Evolutionary conservation across 2,113 vertebrate genomes (phyloP), one percentile per base, ranked within the genome.

Genomic region (Podiceps cristatus): DNA sequence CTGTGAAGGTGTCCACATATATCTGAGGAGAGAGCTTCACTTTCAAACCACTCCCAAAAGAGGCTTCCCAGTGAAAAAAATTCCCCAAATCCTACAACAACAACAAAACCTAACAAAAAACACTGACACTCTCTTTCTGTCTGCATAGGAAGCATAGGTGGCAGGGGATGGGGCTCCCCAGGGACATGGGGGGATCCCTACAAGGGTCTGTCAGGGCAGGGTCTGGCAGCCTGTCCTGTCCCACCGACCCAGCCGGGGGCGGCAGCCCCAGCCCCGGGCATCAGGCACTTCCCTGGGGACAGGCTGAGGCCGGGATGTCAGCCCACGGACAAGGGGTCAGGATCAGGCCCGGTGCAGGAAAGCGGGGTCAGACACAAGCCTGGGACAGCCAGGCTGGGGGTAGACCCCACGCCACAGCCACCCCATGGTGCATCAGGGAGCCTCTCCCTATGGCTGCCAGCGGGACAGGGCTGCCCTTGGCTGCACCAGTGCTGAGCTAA

Each of bases 341-440:
- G 13, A 35, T 47, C 8, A 25, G n/a, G 33, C 33, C 29, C 5
- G 3, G 19, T 24, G 17, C 10, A 18, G 44, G 14, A 49, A 71
- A 6, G 7, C 1, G 1, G 3, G 4, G 7, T 3, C 4, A 35
- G 24, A 5, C 18, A 16, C 5, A 18, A 31, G 20, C 20, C 53
- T 52, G 11, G 24, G 42, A 42, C n/a, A n/a, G n/a, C n/a, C n/a
- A n/a, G n/a, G n/a, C n/a, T n/a, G n/a, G n/a, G n/a, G n/a, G n/a
- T n/a, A n/a, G n/a, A n/a, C n/a, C n/a, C n/a, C n/a, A n/a, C n/a
- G 42, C 42, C 42, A 12, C 42, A 45, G 44, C 44, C 44, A 45
- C 14, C 44, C 44, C 44, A 45, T 15, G 44, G 44, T 45, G 44
- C 16, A 15, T 45, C 10, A 45, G 44, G 44, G 44, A 42, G 42